Evolutionary conservation across 2,797 vertebrate species (phyloP).

Genomic region (Neostethus bicornis): DNA sequence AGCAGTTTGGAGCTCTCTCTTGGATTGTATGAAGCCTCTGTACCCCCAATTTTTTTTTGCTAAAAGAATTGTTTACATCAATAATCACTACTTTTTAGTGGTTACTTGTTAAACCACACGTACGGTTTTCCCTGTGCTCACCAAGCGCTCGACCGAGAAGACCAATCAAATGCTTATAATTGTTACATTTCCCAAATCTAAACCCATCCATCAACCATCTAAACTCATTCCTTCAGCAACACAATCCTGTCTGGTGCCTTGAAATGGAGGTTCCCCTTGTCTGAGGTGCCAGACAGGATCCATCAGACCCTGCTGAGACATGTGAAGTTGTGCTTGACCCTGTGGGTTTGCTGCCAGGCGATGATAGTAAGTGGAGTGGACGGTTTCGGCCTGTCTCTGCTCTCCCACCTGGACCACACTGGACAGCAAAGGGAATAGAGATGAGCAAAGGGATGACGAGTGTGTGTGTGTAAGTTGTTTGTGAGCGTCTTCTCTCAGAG

Average conservation of each 20-base stretch:
- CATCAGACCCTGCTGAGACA: slow-evolving; percentile 59
- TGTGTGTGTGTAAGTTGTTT: slow-evolving; percentile 10
- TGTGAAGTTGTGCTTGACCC: slow-evolving; percentile 64
- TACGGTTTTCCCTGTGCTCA: background rate
- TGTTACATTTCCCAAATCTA: slow-evolving; percentile 29
- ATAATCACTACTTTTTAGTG: background rate
- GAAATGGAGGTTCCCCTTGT: slow-evolving; percentile 39
- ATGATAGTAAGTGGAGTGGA: slow-evolving; percentile 65
- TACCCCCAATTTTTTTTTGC: no score
- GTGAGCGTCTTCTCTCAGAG: slow-evolving; percentile 8
- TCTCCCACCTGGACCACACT: slow-evolving; percentile 65
- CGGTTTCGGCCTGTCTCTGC: slow-evolving; percentile 71
- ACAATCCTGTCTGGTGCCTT: slow-evolving; percentile 46
- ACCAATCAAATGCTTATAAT: slow-evolving; percentile 38
- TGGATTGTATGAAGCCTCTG: no score
- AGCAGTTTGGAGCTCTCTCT: no score
- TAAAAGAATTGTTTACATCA: background rate
- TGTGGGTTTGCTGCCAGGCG: slow-evolving; percentile 65
- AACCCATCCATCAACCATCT: slow-evolving; percentile 35
- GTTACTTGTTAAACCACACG: background rate
- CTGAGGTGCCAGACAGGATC: slow-evolving; percentile 58
- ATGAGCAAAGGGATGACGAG: slow-evolving; percentile 57
- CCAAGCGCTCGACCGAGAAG: slow-evolving; percentile 2
- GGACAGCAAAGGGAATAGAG: slow-evolving; percentile 66
- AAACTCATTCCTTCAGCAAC: slow-evolving; percentile 31